Evolutionary conservation across 2,797 vertebrate genomes (phyloP).

Genomic region (Florisuga fusca): DNA sequence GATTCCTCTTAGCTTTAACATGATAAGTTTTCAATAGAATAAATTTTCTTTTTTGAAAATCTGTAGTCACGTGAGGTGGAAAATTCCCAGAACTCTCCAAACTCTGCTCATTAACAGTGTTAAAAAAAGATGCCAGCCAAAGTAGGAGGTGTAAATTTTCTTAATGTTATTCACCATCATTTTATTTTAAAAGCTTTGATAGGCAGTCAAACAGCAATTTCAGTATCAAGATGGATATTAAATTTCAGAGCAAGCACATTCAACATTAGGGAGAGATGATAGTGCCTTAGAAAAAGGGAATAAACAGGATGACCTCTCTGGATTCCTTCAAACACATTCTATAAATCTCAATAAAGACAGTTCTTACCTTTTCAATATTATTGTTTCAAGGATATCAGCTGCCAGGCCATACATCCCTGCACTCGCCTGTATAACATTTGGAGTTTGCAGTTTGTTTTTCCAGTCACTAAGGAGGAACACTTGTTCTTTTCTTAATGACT

Average conservation of each 20-base stretch:
- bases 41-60: conserved; percentile 35
- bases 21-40: neutral
- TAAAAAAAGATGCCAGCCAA: conserved; percentile 69
- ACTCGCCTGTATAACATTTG: neutral
- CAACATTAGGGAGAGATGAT: neutral
- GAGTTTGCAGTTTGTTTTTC: neutral
- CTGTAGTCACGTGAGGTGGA: conserved; percentile 38
- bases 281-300: neutral
- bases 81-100: conserved; percentile 54
- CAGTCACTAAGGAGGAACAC: neutral
- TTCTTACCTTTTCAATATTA: neutral
- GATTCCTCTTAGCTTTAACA: neutral
- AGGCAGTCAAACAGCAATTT: conserved; percentile 51
- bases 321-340: neutral
- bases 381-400: neutral
- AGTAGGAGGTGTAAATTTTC: conserved; percentile 68
- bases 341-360: neutral
- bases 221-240: conserved; percentile 31
- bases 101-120: conserved; percentile 18
- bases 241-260: conserved; percentile 50
- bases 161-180: conserved; percentile 41
- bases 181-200: conserved; percentile 67
- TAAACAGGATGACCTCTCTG: neutral
- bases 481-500: neutral
- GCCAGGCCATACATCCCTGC: neutral